Evolutionary conservation across 2,797 vertebrate species (phyloP), one percentile per base, ranked within the genome.

Genomic region (Coranthus polyacanthus): DNA sequence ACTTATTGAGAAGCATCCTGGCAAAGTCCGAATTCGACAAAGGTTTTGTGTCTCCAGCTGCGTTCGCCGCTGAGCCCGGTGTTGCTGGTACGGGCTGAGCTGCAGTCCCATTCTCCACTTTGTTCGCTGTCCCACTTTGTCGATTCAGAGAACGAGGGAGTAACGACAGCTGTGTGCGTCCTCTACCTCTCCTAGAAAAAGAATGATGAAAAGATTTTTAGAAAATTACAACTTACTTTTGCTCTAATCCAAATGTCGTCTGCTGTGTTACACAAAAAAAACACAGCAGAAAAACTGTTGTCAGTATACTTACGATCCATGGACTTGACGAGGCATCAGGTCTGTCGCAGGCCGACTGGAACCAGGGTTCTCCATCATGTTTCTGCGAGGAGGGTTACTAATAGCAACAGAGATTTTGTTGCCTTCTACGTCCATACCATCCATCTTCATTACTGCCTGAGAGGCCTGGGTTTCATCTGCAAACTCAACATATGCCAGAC

Each of bases 1-100:
- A 99, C 91, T 98, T 98, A 43, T 95, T 96, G 72, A 98, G 93
- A 45, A 99, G 93, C 95, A 99, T 92, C 91, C 90, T 94, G 78
- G 96, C 96, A 91, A 99, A 99, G 87, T 99, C 98, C 9, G 97
- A 96, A n/a, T 99, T 99, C 43, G 97, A 97, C 95, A 99, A 89
- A 75, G 93, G 91, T 66, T 93, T 97, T 4, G 93, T 57, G 49
- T 86, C 89, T 29, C 53, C 72, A 0, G 89, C 34, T 76, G 93
- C 42, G 20, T 88, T 69, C 1, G 72, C 20, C 7, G 68, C 6
- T 0, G 89, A 34, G 11, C 90, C 46, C 2, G 79, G 5, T 16
- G 73, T 59, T 12, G 60, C 75, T 1, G 88, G 57, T 0, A 24
- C 77, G 50, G 64, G 89, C n/a, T 80, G 84, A 2, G 91, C 77